phyloP scores from a whole-genome alignment of 2,113 vertebrate species.

The Lophura nycthemera region DNA sequence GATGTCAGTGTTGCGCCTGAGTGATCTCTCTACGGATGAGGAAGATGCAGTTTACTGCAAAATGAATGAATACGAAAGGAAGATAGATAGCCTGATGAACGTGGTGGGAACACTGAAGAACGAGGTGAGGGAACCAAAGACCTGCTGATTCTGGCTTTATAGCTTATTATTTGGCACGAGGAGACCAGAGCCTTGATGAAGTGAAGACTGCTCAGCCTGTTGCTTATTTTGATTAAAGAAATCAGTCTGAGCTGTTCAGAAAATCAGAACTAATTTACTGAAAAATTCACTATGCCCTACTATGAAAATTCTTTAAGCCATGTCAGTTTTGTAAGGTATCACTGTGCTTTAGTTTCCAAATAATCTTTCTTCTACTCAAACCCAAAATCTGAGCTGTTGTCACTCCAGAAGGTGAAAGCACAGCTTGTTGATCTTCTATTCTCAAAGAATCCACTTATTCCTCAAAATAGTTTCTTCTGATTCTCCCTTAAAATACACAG shows the following conservation, averaged over 20 bases:
- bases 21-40: slow-evolving; percentile 89
- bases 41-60: slow-evolving; percentile 82
- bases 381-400: neutral
- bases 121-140: slow-evolving; percentile 77
- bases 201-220: neutral
- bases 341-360: neutral
- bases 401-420: neutral
- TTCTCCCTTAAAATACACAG: neutral
- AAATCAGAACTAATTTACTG: neutral
- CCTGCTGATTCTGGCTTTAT: neutral
- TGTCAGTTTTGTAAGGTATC: neutral
- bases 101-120: slow-evolving; percentile 88
- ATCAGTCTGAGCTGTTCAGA: neutral
- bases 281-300: neutral
- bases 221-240: neutral
- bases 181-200: neutral
- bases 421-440: neutral
- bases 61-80: slow-evolving; percentile 88
- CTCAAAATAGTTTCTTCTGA: neutral
- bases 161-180: neutral
- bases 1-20: slow-evolving; percentile 81
- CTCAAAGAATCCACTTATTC: neutral
- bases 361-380: neutral
- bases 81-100: slow-evolving; percentile 87
- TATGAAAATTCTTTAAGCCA: neutral